These are phyloP conservation scores for Phoenoteleia sp. DNA, from an alignment of 2,888 invertebrate genomes.

Conservation along the genomic window DNA sequence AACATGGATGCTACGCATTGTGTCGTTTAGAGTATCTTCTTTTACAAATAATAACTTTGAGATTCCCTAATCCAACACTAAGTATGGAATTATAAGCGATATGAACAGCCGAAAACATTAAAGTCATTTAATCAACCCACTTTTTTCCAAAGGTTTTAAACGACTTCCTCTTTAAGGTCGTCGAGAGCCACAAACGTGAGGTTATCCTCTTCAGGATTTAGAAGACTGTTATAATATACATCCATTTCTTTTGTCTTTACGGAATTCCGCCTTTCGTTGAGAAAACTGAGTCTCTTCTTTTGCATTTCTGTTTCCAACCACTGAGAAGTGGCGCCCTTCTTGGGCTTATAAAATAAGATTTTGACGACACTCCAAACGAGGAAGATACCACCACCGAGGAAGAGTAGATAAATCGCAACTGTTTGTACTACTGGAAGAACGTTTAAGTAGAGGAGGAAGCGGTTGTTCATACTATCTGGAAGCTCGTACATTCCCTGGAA, in stretches of 20 bases:
- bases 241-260: conserved; percentile 85
- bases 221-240: conserved; percentile 85
- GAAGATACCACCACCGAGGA: conserved; percentile 87
- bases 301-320: conserved; percentile 82
- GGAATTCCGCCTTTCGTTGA: conserved; percentile 79
- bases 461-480: conserved; percentile 88
- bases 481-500: conserved; percentile 91
- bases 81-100: too few relatives aligned
- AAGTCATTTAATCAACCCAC: too few relatives aligned
- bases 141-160: conserved; percentile 9
- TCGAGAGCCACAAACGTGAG: conserved; percentile 43
- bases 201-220: conserved; percentile 80
- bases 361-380: conserved; percentile 87
- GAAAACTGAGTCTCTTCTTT: conserved; percentile 79
- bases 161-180: conserved; percentile 68
- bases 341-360: conserved; percentile 80
- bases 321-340: conserved; percentile 67
- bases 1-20: too few relatives aligned
- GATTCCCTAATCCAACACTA: too few relatives aligned
- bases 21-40: too few relatives aligned
- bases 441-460: conserved; percentile 92
- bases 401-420: conserved; percentile 87
- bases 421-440: conserved; percentile 90
- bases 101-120: too few relatives aligned
- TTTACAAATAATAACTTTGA: too few relatives aligned